Base-by-base conservation (phyloP, 2,888 invertebrate genomes). In the Drosophila incognita region DNA sequence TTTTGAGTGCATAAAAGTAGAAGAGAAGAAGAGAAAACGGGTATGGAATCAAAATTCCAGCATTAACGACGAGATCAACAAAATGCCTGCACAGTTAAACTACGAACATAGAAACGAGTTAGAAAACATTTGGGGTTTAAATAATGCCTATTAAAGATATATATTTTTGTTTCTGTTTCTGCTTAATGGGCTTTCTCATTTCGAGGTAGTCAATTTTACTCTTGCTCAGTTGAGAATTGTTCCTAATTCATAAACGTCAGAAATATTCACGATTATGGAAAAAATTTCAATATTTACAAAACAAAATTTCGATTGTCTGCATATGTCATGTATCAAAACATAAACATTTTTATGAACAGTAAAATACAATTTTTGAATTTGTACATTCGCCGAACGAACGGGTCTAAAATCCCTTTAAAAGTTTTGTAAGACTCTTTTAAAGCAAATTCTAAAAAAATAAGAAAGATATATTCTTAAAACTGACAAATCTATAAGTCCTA, bases 1-100 rank as follows among this genome's bases (percentile, higher is more conserved):
- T 63, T 56, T 75, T 58, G 74, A 70, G 75, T 74, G 79, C 86
- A 89, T 82, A 86, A 82, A 82, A 86, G 84, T 79, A 87, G 78
- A 84, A 87, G 85, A 87, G 79, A 89, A 86, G 81, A 89, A 90
- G 78, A 89, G 82, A 89, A 89, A 89, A 91, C 54, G 90, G 81
- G 86, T 82, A 82, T 86, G 91, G 90, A 91, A 88, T 86, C 84
- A 84, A 88, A 91, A 90, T 91, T 91, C 91, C 91, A 83, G 83
- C 81, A 87, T 91, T 91, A 91, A 90, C 89, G 76, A 78, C 76
- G 60, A 75, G 67, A 57, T 69, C 65, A 69, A 73, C 68, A 77
- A 73, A 70, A 68, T 53, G 66, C 76, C 79, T 76, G 61, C 65
- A 48, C 74, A 79, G 66, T 66, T 70, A 58, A 73, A 51, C 71